phyloP scores from a whole-genome alignment of 2,888 invertebrate species.

The Nomada ruficornis region DNA sequence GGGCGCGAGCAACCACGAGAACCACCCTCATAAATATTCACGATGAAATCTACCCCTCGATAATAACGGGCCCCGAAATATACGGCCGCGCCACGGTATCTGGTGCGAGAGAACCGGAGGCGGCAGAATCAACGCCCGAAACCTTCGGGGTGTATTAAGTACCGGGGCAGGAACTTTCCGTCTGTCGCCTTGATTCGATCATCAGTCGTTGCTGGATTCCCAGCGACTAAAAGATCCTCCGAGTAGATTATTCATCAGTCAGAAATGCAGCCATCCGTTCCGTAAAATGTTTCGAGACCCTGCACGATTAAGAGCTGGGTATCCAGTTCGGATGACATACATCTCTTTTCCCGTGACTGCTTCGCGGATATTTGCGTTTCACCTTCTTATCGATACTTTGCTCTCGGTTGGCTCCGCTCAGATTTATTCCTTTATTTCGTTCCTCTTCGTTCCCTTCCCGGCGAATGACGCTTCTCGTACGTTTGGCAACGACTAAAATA shows the following conservation, averaged over 20 bases:
- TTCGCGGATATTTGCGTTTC: slow-evolving; percentile 47
- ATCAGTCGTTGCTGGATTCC: slow-evolving; percentile 21
- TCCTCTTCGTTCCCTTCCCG: not conserved
- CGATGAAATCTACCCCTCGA: slow-evolving; percentile 84
- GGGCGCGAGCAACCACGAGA: slow-evolving; percentile 71
- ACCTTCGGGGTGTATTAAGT: slow-evolving; percentile 69
- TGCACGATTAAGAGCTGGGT: slow-evolving; percentile 14
- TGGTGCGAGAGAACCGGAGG: slow-evolving; percentile 64
- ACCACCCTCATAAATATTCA: slow-evolving; percentile 83
- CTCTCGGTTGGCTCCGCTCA: slow-evolving; percentile 37
- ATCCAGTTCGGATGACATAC: not conserved
- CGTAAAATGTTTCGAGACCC: not conserved
- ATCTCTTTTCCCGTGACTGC: not conserved
- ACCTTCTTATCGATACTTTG: slow-evolving; percentile 55
- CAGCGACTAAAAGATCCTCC: not conserved
- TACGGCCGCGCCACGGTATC: slow-evolving; percentile 76
- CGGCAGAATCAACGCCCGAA: slow-evolving; percentile 64
- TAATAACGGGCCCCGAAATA: slow-evolving; percentile 82
- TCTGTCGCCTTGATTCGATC: slow-evolving; percentile 41
- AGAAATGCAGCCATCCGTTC: not conserved
- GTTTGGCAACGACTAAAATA: slow-evolving; percentile 55
- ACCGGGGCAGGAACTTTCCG: slow-evolving; percentile 54
- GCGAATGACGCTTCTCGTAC: slow-evolving; percentile 31
- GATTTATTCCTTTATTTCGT: slow-evolving; percentile 34
- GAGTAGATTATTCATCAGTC: not conserved